Evolutionary conservation across 1,140 invertebrate species (phyloP).

Genomic region (Drosophila melanica): DNA sequence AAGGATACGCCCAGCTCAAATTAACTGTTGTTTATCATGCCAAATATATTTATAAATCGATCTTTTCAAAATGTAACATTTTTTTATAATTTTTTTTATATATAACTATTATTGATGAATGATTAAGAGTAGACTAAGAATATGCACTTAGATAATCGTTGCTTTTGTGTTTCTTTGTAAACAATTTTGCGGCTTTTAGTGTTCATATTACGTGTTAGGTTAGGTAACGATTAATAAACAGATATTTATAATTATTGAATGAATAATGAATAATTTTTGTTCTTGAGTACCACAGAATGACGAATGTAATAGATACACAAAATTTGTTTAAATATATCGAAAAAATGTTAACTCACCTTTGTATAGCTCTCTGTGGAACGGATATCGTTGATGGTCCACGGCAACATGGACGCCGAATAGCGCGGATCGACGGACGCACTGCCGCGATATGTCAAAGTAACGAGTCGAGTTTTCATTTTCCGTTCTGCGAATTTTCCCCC

Average conservation of each 20-base stretch:
- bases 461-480: too few species aligned
- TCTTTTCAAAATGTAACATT: too few species aligned
- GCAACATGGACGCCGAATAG: constrained; percentile 91
- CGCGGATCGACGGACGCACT: constrained; percentile 90
- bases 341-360: constrained; percentile 76
- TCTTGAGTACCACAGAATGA: too few species aligned
- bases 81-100: too few species aligned
- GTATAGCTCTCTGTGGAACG: constrained; percentile 85
- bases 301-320: background rate
- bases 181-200: background rate
- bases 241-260: too few species aligned
- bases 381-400: constrained; percentile 89
- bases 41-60: too few species aligned
- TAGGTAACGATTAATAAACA: too few species aligned
- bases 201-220: background rate
- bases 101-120: background rate
- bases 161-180: background rate
- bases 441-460: too few species aligned
- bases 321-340: background rate
- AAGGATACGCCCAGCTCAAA: too few species aligned
- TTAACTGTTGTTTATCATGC: too few species aligned
- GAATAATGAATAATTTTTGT: too few species aligned
- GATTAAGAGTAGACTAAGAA: background rate
- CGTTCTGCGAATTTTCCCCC: constrained; percentile 6
- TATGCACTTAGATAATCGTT: background rate